A percentile compares a stretch with the other conserved stretches of the same genome.
phyloP scores from a whole-genome alignment of 2,888 invertebrate species.

The Stictocephala bisonia region DNA sequence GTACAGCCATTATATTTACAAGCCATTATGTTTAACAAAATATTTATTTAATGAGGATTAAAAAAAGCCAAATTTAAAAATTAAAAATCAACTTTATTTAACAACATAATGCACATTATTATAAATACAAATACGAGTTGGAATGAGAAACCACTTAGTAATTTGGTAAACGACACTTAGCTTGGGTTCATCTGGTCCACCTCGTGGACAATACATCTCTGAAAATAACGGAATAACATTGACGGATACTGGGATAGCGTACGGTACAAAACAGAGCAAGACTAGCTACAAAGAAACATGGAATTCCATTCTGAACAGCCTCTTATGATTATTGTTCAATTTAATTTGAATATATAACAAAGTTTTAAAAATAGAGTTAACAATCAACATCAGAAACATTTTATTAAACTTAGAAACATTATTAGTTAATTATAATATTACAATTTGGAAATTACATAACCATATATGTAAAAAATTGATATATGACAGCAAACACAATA shows the following conservation, averaged over 20 bases:
- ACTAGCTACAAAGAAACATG: constrained; percentile 35
- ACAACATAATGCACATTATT: constrained; percentile 49
- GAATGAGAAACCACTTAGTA: constrained; percentile 39
- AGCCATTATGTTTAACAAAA: too few relatives aligned
- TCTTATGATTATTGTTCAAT: constrained; percentile 23
- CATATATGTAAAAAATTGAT: constrained; percentile 33
- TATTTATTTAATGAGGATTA: too few relatives aligned
- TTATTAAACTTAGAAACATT: constrained; percentile 38
- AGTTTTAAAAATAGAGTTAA: constrained; percentile 40
- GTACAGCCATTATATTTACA: too few relatives aligned
- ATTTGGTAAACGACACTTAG: constrained; percentile 27
- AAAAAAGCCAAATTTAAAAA: constrained; percentile 16
- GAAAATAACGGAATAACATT: constrained; percentile 10
- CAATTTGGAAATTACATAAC: constrained; percentile 38
- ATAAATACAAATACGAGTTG: constrained; percentile 48
- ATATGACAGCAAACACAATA: constrained; percentile 31
- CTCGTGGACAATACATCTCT: neutral
- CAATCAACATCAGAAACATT: constrained; percentile 35
- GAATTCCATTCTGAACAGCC: constrained; percentile 20
- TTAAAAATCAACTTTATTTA: constrained; percentile 51
- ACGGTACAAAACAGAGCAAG: constrained; percentile 27
- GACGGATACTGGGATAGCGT: constrained; percentile 19
- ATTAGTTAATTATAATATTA: constrained; percentile 32
- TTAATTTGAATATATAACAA: constrained; percentile 30
- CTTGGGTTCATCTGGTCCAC: too few relatives aligned